Evolutionary conservation across 2,113 vertebrate genomes (phyloP).

Genomic region (Ptychochromis oligacanthus): DNA sequence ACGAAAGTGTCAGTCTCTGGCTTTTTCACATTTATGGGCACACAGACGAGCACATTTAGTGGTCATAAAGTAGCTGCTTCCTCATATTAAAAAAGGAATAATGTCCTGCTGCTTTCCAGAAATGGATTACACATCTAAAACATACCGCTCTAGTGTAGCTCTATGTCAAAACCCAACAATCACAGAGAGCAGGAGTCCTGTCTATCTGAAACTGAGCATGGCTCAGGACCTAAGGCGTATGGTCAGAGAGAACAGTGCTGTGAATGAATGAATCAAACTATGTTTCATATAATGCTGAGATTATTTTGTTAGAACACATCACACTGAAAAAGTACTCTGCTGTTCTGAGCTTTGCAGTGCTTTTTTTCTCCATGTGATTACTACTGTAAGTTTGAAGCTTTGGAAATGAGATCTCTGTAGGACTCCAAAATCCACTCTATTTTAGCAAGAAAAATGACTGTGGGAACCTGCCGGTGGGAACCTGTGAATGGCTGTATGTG

Average conservation of each 20-base stretch:
- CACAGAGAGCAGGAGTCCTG: background rate
- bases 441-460: slow-evolving; percentile 5
- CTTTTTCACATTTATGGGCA: background rate
- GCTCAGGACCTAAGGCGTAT: background rate
- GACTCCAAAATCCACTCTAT: background rate
- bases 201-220: background rate
- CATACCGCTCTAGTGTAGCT: slow-evolving; percentile 14
- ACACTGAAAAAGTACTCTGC: background rate
- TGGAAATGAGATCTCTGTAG: background rate
- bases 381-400: background rate
- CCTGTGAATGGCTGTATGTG: background rate
- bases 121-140: slow-evolving; percentile 34
- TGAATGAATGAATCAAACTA: background rate
- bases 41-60: background rate
- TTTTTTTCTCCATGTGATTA: background rate
- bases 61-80: background rate
- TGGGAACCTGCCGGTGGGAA: background rate
- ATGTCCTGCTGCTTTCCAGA: slow-evolving; percentile 21
- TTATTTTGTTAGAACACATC: background rate
- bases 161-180: slow-evolving; percentile 8
- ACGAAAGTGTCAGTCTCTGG: background rate
- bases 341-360: background rate
- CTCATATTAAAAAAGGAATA: slow-evolving; percentile 5
- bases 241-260: background rate
- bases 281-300: background rate